These are phyloP conservation scores for Tretioscincus oriximinensis DNA, from an alignment of 2,113 vertebrate genomes.

Conservation along the genomic window DNA sequence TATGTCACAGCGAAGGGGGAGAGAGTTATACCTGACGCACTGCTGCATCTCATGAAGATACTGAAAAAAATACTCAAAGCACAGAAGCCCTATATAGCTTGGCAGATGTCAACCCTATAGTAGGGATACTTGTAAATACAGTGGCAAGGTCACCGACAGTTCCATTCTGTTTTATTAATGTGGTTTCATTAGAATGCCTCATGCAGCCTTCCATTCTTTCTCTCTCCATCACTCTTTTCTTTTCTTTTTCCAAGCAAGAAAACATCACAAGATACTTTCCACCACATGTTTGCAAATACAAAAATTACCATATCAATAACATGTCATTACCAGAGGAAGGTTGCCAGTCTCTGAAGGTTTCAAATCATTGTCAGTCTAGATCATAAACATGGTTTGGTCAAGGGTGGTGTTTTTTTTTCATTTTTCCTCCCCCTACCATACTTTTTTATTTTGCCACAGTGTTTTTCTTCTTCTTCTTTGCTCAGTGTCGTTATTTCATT, in stretches of 20 bases:
- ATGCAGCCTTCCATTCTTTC: background rate
- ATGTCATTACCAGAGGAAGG: constrained; percentile 23
- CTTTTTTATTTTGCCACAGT: background rate
- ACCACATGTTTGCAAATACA: constrained; percentile 39
- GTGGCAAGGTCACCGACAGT: background rate
- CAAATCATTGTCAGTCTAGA: constrained; percentile 24
- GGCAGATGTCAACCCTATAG: background rate
- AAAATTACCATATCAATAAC: constrained; percentile 51
- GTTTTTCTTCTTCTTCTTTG: background rate
- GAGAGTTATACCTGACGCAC: background rate
- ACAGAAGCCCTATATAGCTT: background rate
- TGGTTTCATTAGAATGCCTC: constrained; percentile 35
- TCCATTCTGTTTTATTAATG: constrained; percentile 34
- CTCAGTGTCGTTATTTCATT: background rate
- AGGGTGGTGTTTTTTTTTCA: background rate
- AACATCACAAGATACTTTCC: constrained; percentile 31
- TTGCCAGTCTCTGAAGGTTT: constrained; percentile 29
- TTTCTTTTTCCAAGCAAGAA: constrained; percentile 22
- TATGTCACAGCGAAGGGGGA: background rate
- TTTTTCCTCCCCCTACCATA: background rate
- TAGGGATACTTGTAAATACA: background rate
- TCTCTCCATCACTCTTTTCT: background rate
- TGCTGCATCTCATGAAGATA: background rate
- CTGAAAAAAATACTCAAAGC: too few relatives aligned
- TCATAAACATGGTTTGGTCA: background rate